Evolutionary conservation across 2,888 invertebrate species (phyloP).

Genomic region (Eupithecia exiguata): DNA sequence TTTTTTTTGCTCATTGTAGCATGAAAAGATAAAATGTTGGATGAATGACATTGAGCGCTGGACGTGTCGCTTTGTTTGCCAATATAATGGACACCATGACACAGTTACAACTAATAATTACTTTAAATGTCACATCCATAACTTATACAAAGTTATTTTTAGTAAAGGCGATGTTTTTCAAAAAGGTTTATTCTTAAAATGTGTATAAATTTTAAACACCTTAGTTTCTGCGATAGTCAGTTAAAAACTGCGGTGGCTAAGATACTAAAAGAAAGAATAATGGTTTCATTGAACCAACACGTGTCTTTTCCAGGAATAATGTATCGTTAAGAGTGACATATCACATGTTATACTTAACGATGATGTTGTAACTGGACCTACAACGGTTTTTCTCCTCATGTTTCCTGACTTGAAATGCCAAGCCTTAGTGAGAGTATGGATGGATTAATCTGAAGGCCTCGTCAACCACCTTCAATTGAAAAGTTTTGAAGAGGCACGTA

Average conservation of each 20-base stretch:
- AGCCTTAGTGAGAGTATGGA: not conserved
- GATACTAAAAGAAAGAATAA: not conserved
- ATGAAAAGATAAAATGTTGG: slow-evolving; percentile 12
- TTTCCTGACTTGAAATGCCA: not conserved
- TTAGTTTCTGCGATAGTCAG: not conserved
- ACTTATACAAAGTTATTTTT: not conserved
- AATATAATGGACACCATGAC: slow-evolving; percentile 23
- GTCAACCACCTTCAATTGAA: not conserved
- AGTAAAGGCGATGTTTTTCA: not conserved
- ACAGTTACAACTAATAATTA: slow-evolving; percentile 22
- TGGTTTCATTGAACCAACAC: slow-evolving; percentile 10
- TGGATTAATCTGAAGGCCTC: not conserved
- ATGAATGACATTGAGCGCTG: slow-evolving; percentile 24
- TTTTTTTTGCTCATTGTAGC: slow-evolving; percentile 1
- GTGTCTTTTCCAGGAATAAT: slow-evolving; percentile 7
- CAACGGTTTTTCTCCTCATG: not conserved
- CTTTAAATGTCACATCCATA: slow-evolving; percentile 9
- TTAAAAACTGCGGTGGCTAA: not conserved
- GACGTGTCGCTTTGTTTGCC: slow-evolving; percentile 25
- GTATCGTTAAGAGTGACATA: not conserved
- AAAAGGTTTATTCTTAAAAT: not conserved
- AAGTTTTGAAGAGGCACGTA: not conserved
- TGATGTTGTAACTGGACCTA: slow-evolving; percentile 3
- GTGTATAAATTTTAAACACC: not conserved
- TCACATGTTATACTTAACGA: not conserved